These are phyloP conservation scores for Anniella stebbinsi DNA, from an alignment of 2,797 vertebrate species.

Conservation along the genomic window DNA sequence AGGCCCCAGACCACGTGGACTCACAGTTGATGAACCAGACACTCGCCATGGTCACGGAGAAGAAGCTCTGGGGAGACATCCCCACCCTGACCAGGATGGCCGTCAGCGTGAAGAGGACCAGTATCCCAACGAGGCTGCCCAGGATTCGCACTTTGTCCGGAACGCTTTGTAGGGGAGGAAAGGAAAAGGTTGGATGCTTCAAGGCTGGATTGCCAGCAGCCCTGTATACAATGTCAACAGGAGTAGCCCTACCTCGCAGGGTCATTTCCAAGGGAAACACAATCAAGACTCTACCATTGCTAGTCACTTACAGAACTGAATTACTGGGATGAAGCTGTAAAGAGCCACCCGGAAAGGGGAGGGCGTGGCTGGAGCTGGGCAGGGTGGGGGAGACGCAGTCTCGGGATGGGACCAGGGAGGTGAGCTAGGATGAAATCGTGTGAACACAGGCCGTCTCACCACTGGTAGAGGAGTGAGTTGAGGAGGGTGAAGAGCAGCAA, in stretches of 20 bases:
- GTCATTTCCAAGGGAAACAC: not conserved
- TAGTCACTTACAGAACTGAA: too few species aligned
- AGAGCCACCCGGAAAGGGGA: not conserved
- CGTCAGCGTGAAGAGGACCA: conserved; percentile 87
- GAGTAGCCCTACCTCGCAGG: not conserved
- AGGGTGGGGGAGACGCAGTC: fast-evolving
- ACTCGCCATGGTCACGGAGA: conserved; percentile 89
- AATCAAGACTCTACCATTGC: not conserved
- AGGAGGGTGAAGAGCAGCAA: conserved; percentile 91
- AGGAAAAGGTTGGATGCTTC: not conserved
- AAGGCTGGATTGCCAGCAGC: too few species aligned
- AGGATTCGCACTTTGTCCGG: conserved; percentile 84
- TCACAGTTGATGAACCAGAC: conserved; percentile 94
- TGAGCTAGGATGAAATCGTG: not conserved
- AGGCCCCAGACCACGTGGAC: conserved; percentile 18
- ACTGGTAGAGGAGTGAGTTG: conserved; percentile 91
- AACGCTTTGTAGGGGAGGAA: conserved; percentile 77
- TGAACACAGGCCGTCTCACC: conserved; percentile 75
- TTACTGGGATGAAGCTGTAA: not conserved
- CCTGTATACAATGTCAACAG: not conserved
- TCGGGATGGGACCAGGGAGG: not conserved
- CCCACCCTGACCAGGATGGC: conserved; percentile 84
- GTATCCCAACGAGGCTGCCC: conserved; percentile 85
- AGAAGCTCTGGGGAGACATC: conserved; percentile 80
- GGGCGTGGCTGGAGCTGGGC: too few species aligned